phyloP scores from a whole-genome alignment of 2,113 vertebrate genomes.

The Cryptoleucopteryx plumbea region DNA sequence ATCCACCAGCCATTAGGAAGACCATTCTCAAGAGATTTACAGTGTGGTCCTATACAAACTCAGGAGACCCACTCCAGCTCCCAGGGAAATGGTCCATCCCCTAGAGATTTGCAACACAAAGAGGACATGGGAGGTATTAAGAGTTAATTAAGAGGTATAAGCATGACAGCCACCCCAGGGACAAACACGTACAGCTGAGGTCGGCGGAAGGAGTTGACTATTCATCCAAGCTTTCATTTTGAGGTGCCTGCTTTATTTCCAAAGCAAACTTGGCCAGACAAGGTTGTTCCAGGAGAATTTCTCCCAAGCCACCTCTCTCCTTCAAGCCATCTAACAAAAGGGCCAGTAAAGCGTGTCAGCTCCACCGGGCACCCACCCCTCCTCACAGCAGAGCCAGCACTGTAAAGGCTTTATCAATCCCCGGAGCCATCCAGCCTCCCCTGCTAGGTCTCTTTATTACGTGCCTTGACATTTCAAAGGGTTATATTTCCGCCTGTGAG shows the following conservation, averaged over 20 bases:
- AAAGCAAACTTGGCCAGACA: not conserved
- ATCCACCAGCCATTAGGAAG: not conserved
- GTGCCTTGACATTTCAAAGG: conserved; percentile 65
- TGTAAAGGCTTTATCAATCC: conserved; percentile 57
- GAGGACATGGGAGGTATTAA: not conserved
- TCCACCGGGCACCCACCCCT: not conserved
- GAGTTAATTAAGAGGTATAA: conserved; percentile 1
- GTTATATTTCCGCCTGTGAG: conserved; percentile 67
- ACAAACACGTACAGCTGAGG: not conserved
- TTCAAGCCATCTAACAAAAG: not conserved
- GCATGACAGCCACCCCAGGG: not conserved
- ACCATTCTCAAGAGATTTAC: not conserved
- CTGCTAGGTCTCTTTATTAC: conserved; percentile 69
- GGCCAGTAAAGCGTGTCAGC: not conserved
- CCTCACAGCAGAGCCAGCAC: not conserved
- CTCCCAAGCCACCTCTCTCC: conserved; percentile 20
- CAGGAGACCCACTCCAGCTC: not conserved
- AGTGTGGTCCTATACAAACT: not conserved
- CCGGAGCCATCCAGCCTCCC: conserved; percentile 52
- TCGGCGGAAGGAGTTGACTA: not conserved
- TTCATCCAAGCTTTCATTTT: not conserved
- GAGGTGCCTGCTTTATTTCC: not conserved
- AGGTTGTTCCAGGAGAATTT: not conserved
- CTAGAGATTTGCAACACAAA: not conserved
- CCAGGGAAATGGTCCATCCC: not conserved